Conservation (phyloP, 2,888 invertebrate genomes). For the Rotaria magnacalcarata region DNA sequence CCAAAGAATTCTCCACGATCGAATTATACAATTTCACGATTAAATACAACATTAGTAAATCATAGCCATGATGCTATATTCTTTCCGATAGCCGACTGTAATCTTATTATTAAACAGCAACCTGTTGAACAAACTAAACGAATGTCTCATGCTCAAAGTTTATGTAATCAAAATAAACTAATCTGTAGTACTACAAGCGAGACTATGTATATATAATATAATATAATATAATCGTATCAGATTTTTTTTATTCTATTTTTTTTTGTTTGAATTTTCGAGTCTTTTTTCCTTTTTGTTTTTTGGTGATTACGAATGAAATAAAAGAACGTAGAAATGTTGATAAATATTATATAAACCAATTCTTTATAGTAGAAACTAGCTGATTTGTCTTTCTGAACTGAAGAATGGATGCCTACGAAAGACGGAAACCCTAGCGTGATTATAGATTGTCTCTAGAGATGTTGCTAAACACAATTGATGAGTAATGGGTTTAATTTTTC, state of each 20-base stretch:
- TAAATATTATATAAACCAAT: too few species aligned
- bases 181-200: not conserved
- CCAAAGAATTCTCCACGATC: not conserved
- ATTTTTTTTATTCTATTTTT: not conserved
- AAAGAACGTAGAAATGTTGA: too few species aligned
- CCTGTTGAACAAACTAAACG: not conserved
- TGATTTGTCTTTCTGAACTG: too few species aligned
- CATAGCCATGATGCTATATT: not conserved
- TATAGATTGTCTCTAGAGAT: too few species aligned
- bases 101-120: not conserved
- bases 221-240: not conserved
- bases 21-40: not conserved
- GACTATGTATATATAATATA: not conserved
- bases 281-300: not conserved
- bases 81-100: conserved; percentile 12
- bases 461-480: too few species aligned
- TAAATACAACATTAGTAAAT: not conserved
- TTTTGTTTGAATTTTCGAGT: not conserved
- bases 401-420: too few species aligned
- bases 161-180: not conserved
- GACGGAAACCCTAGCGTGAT: too few species aligned
- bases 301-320: too few species aligned
- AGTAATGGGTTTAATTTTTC: too few species aligned
- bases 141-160: not conserved
- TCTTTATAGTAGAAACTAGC: too few species aligned